Evolutionary conservation across 2,113 vertebrate species (phyloP).

Genomic region (Myotis yumanensis): DNA sequence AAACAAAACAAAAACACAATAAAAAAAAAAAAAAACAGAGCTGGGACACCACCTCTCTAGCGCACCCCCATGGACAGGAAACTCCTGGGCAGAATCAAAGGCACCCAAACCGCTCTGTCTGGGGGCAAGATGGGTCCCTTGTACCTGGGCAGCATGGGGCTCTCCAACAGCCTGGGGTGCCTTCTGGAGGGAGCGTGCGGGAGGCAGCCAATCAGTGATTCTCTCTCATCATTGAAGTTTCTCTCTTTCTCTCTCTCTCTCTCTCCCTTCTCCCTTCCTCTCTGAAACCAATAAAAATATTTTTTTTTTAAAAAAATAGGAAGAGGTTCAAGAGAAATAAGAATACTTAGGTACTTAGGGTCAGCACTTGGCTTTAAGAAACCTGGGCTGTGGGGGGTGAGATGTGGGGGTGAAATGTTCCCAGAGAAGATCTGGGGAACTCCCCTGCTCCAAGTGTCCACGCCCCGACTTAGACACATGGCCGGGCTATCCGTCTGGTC

Average conservation of each 20-base stretch:
- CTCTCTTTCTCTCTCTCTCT: no score
- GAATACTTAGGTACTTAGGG: background rate
- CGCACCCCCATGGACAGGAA: slow-evolving; percentile 38
- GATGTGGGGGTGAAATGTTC: background rate
- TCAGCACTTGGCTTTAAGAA: background rate
- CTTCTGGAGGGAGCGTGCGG: background rate
- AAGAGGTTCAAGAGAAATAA: background rate
- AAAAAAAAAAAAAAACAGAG: background rate
- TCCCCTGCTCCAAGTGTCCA: background rate
- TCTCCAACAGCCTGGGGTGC: background rate
- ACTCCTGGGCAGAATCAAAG: slow-evolving; percentile 55
- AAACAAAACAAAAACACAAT: slow-evolving; percentile 2
- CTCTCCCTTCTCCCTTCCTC: no score
- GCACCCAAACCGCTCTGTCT: background rate
- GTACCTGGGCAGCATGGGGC: no score
- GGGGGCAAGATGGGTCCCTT: background rate
- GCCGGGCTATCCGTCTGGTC: no score
- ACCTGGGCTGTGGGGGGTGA: accelerated
- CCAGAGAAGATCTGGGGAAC: background rate
- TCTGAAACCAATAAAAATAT: no score
- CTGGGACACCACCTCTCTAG: accelerated
- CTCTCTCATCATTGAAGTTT: no score
- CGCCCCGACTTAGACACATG: background rate
- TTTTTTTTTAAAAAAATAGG: background rate
- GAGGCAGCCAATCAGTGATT: no score